These are phyloP conservation scores for Epistrophe grossulariae DNA, from an alignment of 2,888 invertebrate species.

Conservation along the genomic window DNA sequence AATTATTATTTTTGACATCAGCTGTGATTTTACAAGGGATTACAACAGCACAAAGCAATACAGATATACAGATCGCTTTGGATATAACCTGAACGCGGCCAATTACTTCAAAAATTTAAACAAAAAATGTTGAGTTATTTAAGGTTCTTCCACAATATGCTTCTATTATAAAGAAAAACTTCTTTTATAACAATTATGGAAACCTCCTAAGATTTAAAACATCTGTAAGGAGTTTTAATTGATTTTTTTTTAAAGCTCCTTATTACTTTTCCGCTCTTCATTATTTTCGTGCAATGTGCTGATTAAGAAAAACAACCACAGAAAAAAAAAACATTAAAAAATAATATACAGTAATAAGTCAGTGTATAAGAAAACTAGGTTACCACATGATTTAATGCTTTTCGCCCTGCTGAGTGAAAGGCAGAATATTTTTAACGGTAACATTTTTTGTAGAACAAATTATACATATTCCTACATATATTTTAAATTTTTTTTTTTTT, in stretches of 20 bases:
- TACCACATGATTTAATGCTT: slow-evolving; percentile 22
- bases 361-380: slow-evolving; percentile 4
- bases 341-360: slow-evolving; percentile 1
- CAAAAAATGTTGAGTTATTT: no score
- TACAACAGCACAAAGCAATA: no score
- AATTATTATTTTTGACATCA: no score
- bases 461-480: not conserved
- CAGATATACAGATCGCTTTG: no score
- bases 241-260: not conserved
- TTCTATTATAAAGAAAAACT: not conserved
- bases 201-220: no score
- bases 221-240: not conserved
- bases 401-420: not conserved
- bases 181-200: no score
- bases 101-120: no score
- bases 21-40: no score
- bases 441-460: not conserved
- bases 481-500: not conserved
- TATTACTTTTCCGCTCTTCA: not conserved
- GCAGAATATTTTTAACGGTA: not conserved
- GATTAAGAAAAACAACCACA: slow-evolving; percentile 7
- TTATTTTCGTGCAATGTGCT: not conserved
- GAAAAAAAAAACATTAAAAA: slow-evolving; percentile 8
- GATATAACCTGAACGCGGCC: no score
- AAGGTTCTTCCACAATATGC: no score